These are phyloP conservation scores for Phanerotoma sp. DNA, from an alignment of 2,888 invertebrate genomes.

Conservation along the genomic window DNA sequence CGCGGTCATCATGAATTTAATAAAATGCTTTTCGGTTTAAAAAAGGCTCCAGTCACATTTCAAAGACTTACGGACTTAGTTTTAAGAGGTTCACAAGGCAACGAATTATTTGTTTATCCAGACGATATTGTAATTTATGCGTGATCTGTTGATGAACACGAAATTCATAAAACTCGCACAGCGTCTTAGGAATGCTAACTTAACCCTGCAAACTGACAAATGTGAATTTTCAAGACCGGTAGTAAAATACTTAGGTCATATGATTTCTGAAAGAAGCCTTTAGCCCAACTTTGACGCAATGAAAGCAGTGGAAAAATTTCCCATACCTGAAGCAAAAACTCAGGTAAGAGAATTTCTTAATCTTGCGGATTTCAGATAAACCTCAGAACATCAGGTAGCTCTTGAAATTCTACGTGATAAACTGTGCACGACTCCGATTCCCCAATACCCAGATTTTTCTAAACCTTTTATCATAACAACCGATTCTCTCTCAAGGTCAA, in stretches of 20 bases:
- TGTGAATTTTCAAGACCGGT: not conserved
- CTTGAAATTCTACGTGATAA: slow-evolving; percentile 25
- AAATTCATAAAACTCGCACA: not conserved
- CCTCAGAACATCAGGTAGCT: slow-evolving; percentile 12
- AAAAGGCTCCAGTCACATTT: too few species aligned
- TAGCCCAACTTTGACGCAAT: too few species aligned
- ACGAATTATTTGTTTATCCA: not conserved
- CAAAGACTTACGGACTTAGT: slow-evolving; percentile 18
- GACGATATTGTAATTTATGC: slow-evolving; percentile 5
- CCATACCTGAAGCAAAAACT: too few species aligned
- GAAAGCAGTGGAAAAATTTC: too few species aligned
- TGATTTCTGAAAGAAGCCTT: too few species aligned
- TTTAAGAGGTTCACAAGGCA: not conserved
- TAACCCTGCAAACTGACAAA: not conserved
- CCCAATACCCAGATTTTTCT: slow-evolving; percentile 43
- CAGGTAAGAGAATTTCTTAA: too few species aligned
- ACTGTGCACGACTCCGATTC: slow-evolving; percentile 23
- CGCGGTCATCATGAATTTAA: not conserved
- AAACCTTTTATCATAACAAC: slow-evolving; percentile 41
- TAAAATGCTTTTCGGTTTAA: slow-evolving; percentile 5
- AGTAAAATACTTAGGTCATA: too few species aligned
- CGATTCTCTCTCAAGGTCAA: slow-evolving; percentile 24
- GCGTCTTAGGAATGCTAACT: not conserved
- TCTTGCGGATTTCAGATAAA: slow-evolving; percentile 27
- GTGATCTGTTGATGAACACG: slow-evolving; percentile 5